Evolutionary conservation across 2,888 invertebrate species (phyloP).

Genomic region (Rhaphigaster nebulosa): DNA sequence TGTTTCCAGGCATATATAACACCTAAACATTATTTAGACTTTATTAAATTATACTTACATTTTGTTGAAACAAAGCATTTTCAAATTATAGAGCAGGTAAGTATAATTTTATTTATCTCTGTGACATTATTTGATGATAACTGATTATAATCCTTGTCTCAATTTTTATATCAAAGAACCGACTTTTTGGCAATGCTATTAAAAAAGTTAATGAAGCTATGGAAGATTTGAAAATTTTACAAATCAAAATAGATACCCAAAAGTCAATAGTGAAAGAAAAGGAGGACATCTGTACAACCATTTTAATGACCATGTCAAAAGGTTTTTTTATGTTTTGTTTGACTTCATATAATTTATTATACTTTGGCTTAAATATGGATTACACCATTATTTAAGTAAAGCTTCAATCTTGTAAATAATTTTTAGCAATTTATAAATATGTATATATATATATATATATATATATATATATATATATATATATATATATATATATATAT

Average conservation of each 20-base stretch:
- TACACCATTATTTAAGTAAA: not conserved
- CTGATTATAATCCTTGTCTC: not conserved
- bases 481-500: not conserved
- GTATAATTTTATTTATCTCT: not conserved
- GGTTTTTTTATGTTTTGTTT: not conserved
- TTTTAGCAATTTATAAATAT: too few species aligned
- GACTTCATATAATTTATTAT: not conserved
- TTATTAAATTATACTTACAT: conserved; percentile 82
- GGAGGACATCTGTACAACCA: conserved; percentile 1
- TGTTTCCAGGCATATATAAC: conserved; percentile 90
- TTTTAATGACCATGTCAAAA: not conserved
- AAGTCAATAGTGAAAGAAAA: conserved; percentile 14
- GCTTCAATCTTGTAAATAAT: not conserved
- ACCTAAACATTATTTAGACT: conserved; percentile 93
- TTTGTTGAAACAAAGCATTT: conserved; percentile 80
- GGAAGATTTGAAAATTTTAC: not conserved
- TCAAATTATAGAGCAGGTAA: not conserved
- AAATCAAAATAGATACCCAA: not conserved
- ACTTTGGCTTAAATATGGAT: not conserved
- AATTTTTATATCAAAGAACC: conserved; percentile 4
- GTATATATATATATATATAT: not conserved
- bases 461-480: not conserved
- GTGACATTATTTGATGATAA: not conserved
- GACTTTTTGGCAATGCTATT: conserved; percentile 20
- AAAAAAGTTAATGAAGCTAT: conserved; percentile 34